phyloP scores from a whole-genome alignment of 2,888 invertebrate genomes.

The Drosophila tripunctata region DNA sequence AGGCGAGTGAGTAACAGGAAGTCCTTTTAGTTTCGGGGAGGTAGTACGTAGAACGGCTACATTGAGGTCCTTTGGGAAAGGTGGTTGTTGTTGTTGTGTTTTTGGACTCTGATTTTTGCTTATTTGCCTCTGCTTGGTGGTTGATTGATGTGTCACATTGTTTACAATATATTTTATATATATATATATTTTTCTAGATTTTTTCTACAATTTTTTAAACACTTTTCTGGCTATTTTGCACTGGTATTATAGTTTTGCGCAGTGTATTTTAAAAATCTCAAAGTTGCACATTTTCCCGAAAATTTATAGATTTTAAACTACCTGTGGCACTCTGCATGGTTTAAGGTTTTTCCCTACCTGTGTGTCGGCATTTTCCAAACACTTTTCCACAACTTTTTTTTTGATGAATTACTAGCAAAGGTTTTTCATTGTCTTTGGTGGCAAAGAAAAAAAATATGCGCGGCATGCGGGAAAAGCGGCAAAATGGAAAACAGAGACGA shows the following conservation, averaged over 20 bases:
- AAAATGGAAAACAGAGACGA: conserved; percentile 5
- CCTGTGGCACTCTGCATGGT: conserved; percentile 62
- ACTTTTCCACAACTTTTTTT: conserved; percentile 31
- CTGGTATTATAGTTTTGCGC: not conserved
- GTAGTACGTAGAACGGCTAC: conserved; percentile 34
- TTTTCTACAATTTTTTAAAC: not conserved
- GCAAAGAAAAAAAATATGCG: conserved; percentile 69
- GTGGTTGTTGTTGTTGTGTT: conserved; percentile 64
- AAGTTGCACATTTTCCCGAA: no score
- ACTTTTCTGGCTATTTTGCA: not conserved
- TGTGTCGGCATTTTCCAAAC: conserved; percentile 55
- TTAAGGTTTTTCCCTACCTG: conserved; percentile 63
- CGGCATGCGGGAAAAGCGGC: conserved; percentile 75
- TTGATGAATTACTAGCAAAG: conserved; percentile 71
- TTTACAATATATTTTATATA: conserved; percentile 16
- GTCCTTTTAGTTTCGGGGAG: conserved; percentile 36
- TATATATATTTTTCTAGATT: no score
- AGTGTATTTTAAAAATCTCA: not conserved
- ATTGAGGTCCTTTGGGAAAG: conserved; percentile 37
- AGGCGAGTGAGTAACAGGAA: conserved; percentile 70
- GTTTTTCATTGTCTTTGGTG: conserved; percentile 51
- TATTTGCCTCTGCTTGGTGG: conserved; percentile 51
- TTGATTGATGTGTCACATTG: conserved; percentile 71
- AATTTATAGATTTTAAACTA: no score
- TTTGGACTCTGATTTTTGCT: conserved; percentile 74